phyloP scores from a whole-genome alignment of 1,140 invertebrate species.

The Pseudomyrmex cubaensis region DNA sequence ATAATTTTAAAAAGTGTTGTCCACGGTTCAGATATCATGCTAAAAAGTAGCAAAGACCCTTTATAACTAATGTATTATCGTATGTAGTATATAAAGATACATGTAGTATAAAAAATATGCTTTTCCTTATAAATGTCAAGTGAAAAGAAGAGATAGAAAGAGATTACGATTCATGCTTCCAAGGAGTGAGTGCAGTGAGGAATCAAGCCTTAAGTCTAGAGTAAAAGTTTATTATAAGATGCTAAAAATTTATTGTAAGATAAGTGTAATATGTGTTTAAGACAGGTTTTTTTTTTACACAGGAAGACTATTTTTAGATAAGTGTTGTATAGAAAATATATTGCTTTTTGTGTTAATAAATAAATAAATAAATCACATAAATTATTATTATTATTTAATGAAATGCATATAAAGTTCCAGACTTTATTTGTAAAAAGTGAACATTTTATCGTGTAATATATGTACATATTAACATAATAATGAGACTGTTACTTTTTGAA shows the following conservation, averaged over 20 bases:
- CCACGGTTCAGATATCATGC: too few species aligned
- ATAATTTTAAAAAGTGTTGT: too few species aligned
- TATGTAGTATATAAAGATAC: too few species aligned
- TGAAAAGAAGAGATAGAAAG: too few species aligned
- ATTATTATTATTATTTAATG: slow-evolving; percentile 37
- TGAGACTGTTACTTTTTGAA: too few species aligned
- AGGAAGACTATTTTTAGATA: slow-evolving; percentile 33
- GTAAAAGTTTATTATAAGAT: slow-evolving; percentile 33
- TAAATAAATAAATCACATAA: slow-evolving; percentile 30
- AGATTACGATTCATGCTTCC: slow-evolving; percentile 3
- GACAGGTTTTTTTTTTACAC: slow-evolving; percentile 33
- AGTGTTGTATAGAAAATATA: slow-evolving; percentile 37
- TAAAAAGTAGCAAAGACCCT: too few species aligned
- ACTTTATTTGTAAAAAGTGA: not conserved
- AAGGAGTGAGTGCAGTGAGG: not conserved
- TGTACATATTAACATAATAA: too few species aligned
- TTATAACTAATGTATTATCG: too few species aligned
- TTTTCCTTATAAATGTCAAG: too few species aligned
- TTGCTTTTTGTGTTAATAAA: slow-evolving; percentile 36
- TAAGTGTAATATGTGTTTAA: slow-evolving; percentile 20
- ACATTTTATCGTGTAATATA: too few species aligned
- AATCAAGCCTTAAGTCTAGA: slow-evolving; percentile 9
- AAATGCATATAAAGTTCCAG: slow-evolving; percentile 5
- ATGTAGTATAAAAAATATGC: too few species aligned
- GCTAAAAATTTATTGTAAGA: slow-evolving; percentile 26